Base-by-base conservation (phyloP, 2,888 invertebrate species). In the Habrosyne pyritoides region DNA sequence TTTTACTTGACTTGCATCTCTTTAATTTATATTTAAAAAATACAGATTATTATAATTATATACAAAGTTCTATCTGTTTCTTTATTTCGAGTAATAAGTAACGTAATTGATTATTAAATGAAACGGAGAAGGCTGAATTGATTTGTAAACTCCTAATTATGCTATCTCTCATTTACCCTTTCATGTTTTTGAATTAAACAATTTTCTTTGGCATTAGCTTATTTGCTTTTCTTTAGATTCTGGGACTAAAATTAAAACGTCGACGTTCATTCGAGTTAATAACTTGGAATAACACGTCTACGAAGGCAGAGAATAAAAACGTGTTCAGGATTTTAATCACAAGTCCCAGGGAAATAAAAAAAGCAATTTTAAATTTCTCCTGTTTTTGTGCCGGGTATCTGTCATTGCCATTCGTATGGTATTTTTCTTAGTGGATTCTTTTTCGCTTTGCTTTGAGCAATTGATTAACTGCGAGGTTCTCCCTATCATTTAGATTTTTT, bases 221-320 rank as follows among this genome's bases (percentile, higher is more conserved):
- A 18, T 28, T 50, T 50, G 14, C 57, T 48, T 52, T 55, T 60
- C 53, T 60, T 60, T 60, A 61, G 51, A 60, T 69, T 62, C 55
- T 21, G 55, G 56, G 18, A 57, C 47, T 49, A 48, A 66, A 75
- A 75, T 75, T 74, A 75, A 69, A 67, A 68, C 54, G 57, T 67
- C 66, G 56, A 57, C 59, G 61, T 69, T 67, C 57, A 64, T 64
- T 68, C 56, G 56, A 64, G 61, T 67, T 69, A 67, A 70, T 69
- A 69, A 68, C 64, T 69, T 69, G 64, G 61, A 73, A 72, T 72
- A 72, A 75, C 68, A 72, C 63, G 68, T 69, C 61, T 71, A 56
- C 53, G 51, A 64, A 61, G 65, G 58, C 55, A 59, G 57, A 63
- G 63, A 53, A 67, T 55, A 59, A 66, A 68, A 64, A 69, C 75